Conservation (phyloP, 1,140 invertebrate species). For the Galendromus occidentalis region DNA sequence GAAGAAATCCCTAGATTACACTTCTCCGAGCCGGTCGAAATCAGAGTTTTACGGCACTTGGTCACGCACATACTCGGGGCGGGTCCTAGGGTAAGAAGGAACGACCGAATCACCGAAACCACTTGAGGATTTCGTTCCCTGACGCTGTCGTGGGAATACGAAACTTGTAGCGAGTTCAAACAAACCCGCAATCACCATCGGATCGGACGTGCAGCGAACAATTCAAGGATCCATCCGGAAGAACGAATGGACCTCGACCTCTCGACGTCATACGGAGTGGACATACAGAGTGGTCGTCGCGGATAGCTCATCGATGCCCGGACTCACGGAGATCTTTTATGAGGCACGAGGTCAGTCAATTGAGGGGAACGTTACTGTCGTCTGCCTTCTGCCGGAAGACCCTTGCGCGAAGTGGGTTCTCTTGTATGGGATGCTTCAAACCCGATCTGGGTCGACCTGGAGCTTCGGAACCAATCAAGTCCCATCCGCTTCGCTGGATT, state of each 20-base stretch:
- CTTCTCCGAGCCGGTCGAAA: background rate
- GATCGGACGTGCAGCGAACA: too few relatives aligned
- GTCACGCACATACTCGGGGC: background rate
- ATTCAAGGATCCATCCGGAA: too few relatives aligned
- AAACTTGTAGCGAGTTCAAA: background rate
- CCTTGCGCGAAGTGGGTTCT: background rate
- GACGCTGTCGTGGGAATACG: background rate
- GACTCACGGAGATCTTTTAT: background rate
- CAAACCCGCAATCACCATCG: too few relatives aligned
- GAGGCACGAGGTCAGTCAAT: background rate
- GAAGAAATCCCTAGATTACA: too few relatives aligned
- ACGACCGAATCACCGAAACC: background rate
- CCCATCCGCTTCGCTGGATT: too few relatives aligned
- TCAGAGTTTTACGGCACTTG: slow-evolving; percentile 8
- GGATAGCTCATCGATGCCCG: background rate
- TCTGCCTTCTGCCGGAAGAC: background rate
- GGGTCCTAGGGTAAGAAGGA: background rate
- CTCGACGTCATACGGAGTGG: too few relatives aligned
- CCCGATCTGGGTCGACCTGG: too few relatives aligned
- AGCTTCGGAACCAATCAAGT: too few relatives aligned
- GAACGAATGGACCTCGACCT: too few relatives aligned
- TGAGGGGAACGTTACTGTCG: background rate
- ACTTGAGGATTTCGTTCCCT: background rate
- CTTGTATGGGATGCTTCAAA: too few relatives aligned
- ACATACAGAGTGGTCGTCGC: background rate